These are phyloP conservation scores for Mesodorylaimus sp. DNA, from an alignment of 2,888 invertebrate genomes.

Conservation along the genomic window DNA sequence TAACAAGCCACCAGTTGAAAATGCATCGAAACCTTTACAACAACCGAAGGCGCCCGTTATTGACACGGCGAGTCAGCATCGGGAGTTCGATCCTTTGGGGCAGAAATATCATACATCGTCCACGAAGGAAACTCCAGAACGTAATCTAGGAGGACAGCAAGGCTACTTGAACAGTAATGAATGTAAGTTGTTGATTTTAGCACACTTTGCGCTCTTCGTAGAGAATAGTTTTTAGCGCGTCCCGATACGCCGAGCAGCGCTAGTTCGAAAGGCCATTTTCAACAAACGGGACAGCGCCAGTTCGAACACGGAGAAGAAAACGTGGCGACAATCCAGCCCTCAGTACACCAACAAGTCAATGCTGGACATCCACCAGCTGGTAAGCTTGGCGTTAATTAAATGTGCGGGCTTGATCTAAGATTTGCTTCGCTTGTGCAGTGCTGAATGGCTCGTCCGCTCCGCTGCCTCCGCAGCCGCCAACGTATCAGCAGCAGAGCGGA, in stretches of 20 bases:
- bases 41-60: slow-evolving; percentile 27
- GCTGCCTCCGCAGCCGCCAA: not conserved
- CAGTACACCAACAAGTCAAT: slow-evolving; percentile 9
- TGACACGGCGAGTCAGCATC: slow-evolving; percentile 8
- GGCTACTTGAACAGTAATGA: too few relatives aligned
- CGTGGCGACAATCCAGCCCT: slow-evolving; percentile 11
- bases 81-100: slow-evolving; percentile 8
- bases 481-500: not conserved
- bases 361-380: too few relatives aligned
- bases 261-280: slow-evolving; percentile 8
- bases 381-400: too few relatives aligned
- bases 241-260: slow-evolving; percentile 10
- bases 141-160: too few relatives aligned
- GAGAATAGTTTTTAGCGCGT: slow-evolving; percentile 6
- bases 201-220: too few relatives aligned
- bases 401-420: too few relatives aligned
- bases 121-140: too few relatives aligned
- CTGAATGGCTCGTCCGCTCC: too few relatives aligned
- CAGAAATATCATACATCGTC: too few relatives aligned
- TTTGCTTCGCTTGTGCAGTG: too few relatives aligned
- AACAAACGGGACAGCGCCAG: slow-evolving; percentile 5
- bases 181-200: too few relatives aligned
- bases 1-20: too few relatives aligned
- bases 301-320: not conserved
- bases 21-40: slow-evolving; percentile 21